Conservation (phyloP, 2,888 invertebrate species). For the Schizotus pectinicornis region DNA sequence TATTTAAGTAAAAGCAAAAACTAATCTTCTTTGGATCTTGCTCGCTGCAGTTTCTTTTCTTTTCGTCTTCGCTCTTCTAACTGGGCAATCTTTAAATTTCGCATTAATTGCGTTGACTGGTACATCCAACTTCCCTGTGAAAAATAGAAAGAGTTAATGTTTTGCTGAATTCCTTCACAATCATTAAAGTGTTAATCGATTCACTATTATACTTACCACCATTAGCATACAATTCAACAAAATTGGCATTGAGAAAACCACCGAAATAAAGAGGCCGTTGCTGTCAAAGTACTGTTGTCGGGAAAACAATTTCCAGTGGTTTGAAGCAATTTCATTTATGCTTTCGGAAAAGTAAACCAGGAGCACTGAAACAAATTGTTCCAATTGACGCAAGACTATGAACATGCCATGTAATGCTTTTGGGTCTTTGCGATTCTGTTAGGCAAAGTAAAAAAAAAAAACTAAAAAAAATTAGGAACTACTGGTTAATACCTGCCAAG, state of each 20-base stretch:
- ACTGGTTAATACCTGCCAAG: not conserved
- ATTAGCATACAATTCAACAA: conserved; percentile 91
- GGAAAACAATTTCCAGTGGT: conserved; percentile 86
- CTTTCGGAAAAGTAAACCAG: conserved; percentile 89
- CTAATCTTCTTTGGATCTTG: conserved; percentile 20
- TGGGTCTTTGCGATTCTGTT: not conserved
- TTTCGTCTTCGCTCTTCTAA: conserved; percentile 71
- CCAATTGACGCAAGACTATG: not conserved
- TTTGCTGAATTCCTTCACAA: not conserved
- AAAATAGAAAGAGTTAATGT: conserved; percentile 27
- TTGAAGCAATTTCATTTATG: conserved; percentile 88
- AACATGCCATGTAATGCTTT: not conserved
- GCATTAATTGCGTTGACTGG: conserved; percentile 87
- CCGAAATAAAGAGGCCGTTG: conserved; percentile 91
- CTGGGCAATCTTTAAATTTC: conserved; percentile 82
- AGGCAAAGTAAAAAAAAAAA: no score
- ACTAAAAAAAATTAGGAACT: no score
- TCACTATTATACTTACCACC: conserved; percentile 72
- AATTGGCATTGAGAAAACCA: conserved; percentile 92
- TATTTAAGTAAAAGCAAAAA: not conserved
- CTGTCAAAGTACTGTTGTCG: conserved; percentile 94
- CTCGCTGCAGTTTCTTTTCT: conserved; percentile 50
- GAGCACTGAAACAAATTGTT: conserved; percentile 69
- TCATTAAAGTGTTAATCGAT: no score
- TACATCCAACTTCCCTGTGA: conserved; percentile 88